phyloP scores from a whole-genome alignment of 2,888 invertebrate genomes.

The Caenorhabditis plicata region DNA sequence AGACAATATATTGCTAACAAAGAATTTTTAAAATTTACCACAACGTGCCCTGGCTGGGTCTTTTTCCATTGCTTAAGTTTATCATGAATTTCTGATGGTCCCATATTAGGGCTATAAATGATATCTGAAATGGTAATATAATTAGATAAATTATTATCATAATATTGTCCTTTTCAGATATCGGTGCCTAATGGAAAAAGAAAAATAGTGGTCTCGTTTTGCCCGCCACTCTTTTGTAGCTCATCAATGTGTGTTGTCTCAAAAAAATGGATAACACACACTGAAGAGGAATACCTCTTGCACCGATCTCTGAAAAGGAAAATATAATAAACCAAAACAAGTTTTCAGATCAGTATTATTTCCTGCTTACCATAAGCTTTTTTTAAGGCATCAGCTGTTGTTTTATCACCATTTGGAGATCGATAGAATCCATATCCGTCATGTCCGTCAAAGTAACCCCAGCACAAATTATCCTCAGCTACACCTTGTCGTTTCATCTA shows the following conservation, averaged over 20 bases:
- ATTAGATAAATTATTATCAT: too few species aligned
- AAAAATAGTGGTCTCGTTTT: too few species aligned
- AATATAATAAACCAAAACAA: too few species aligned
- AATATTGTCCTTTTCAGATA: too few species aligned
- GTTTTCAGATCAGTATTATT: too few species aligned
- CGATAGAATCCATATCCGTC: conserved; percentile 3
- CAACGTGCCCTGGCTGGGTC: background rate
- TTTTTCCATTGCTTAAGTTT: conserved; percentile 3
- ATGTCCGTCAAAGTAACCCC: conserved; percentile 7
- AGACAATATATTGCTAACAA: too few species aligned
- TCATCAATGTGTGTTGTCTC: too few species aligned
- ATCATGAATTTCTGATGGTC: background rate
- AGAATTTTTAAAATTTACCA: too few species aligned
- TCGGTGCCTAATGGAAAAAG: background rate
- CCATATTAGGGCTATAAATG: background rate
- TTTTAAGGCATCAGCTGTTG: conserved; percentile 1
- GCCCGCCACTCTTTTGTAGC: too few species aligned
- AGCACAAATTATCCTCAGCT: conserved; percentile 1
- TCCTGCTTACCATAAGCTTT: conserved; percentile 2
- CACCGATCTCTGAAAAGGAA: too few species aligned
- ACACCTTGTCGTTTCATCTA: background rate
- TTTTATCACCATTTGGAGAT: conserved; percentile 1
- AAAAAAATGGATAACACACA: too few species aligned
- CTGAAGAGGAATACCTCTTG: too few species aligned
- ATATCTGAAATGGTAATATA: conserved; percentile 1